Base-by-base conservation (phyloP, 2,113 vertebrate species). In the Piaya cayana region DNA sequence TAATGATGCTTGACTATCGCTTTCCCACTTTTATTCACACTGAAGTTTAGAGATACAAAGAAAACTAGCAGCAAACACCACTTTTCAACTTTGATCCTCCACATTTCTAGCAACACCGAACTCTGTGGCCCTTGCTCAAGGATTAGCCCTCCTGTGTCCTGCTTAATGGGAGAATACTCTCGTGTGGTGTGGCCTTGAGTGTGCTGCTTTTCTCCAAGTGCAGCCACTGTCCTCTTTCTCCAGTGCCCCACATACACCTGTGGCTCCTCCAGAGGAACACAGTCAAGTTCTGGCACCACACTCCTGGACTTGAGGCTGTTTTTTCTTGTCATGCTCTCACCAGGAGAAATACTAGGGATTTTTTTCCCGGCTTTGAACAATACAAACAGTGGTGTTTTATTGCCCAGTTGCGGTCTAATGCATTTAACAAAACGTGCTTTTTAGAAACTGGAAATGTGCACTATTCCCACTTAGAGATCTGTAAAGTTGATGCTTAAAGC, bases 191-290 rank as follows among this genome's bases (percentile, higher is more conserved):
- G 8, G n/a, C 30, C 63, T 34, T 5, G 6, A 10, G 4, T 52
- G 25, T 43, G 25, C 32, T 0, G 0, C 3, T 47, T 68, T 72
- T 16, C 45, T 42, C 55, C 64, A 47, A 5, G 26, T 0, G 19
- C 29, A 65, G 47, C 4, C 29, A 20, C 1, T 11, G 50, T 22
- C 32, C 36, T 32, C 26, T 36, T 65, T 43, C n/a, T 52, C 8
- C 26, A 4, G 1, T 27, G 22, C 14, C 50, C 50, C 3, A 2
- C 36, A 30, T 0, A 39, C 10, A 32, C 21, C 5, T 1, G 0
- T 37, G 52, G 39, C 4, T 19, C 19, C 52, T 65, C 70, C 45
- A 30, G 27, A 60, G 39, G 45, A 52, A 49, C 22, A 37, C 0
- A 6, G n/a, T 13, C 11, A 60, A 37, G 18, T 23, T 53, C 30